Evolutionary conservation across 2,113 vertebrate genomes (phyloP).

Genomic region (Scopus umbretta): DNA sequence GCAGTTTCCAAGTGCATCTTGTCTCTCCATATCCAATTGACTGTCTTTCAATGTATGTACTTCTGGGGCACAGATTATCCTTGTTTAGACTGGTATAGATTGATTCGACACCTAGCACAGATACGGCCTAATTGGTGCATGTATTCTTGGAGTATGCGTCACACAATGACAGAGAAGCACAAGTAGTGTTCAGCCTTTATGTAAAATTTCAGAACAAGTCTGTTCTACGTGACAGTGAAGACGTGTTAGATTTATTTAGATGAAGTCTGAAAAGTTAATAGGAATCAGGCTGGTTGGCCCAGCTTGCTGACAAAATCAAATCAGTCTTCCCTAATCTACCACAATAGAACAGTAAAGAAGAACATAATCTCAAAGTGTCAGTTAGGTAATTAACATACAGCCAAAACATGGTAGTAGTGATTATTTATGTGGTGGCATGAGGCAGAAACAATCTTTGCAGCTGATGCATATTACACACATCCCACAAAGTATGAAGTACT

Average conservation of each 20-base stretch:
- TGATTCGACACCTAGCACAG: neutral
- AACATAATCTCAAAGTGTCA: neutral
- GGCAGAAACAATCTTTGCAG: neutral
- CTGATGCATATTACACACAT: neutral
- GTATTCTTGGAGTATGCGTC: neutral
- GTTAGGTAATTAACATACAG: neutral
- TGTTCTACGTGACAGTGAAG: neutral
- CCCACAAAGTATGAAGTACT: neutral
- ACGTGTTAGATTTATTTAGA: constrained; percentile 34
- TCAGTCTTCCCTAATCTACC: neutral
- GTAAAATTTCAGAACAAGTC: constrained; percentile 3
- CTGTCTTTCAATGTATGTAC: neutral
- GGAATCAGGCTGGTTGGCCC: neutral
- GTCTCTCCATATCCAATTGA: neutral
- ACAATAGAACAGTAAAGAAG: neutral
- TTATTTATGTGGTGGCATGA: neutral
- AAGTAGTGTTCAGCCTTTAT: constrained; percentile 2
- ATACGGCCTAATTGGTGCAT: neutral
- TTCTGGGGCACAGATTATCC: neutral
- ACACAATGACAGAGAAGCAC: neutral
- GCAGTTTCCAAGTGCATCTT: neutral
- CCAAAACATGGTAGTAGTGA: neutral
- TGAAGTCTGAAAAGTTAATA: constrained; percentile 22
- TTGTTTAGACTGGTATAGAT: neutral
- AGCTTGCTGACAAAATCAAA: neutral